Percentiles rank a stretch among this genome's conserved stretches.
phyloP scores from a whole-genome alignment of 2,888 invertebrate genomes.

The Heliconius cydno region DNA sequence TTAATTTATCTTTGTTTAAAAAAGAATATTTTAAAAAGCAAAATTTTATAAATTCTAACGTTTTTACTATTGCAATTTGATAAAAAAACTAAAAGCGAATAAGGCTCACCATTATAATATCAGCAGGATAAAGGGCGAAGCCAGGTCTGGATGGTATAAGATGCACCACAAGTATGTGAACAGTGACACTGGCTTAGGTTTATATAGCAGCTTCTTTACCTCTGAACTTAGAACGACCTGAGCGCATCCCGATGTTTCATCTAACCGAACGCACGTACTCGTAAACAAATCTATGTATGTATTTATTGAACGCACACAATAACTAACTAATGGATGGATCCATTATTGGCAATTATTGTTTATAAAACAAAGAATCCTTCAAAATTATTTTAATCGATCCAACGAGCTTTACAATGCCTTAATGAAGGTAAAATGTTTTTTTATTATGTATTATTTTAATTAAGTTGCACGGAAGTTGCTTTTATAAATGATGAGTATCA shows the following conservation, averaged over 20 bases:
- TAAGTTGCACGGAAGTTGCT: neutral
- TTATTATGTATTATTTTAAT: neutral
- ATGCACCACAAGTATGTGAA: slow-evolving; percentile 70
- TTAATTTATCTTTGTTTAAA: neutral
- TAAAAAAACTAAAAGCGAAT: neutral
- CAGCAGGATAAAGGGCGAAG: slow-evolving; percentile 25
- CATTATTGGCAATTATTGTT: slow-evolving; percentile 46
- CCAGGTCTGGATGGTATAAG: slow-evolving; percentile 66
- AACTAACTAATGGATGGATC: slow-evolving; percentile 38
- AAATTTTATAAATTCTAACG: neutral
- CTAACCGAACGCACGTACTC: slow-evolving; percentile 49
- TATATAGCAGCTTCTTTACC: slow-evolving; percentile 80
- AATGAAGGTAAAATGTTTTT: slow-evolving; percentile 10
- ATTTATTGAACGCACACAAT: slow-evolving; percentile 45
- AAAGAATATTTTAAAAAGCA: neutral
- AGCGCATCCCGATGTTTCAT: slow-evolving; percentile 69
- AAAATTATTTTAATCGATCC: slow-evolving; percentile 16
- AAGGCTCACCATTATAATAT: slow-evolving; percentile 42
- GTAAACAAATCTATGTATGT: slow-evolving; percentile 38
- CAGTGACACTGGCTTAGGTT: slow-evolving; percentile 76
- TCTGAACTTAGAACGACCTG: slow-evolving; percentile 80
- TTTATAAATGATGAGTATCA: slow-evolving; percentile 2
- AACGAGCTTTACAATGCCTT: slow-evolving; percentile 3
- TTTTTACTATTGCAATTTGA: neutral
- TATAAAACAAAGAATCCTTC: slow-evolving; percentile 43